These are phyloP conservation scores for Metopolophium dirhodum DNA, from an alignment of 1,140 invertebrate genomes.

Conservation along the genomic window DNA sequence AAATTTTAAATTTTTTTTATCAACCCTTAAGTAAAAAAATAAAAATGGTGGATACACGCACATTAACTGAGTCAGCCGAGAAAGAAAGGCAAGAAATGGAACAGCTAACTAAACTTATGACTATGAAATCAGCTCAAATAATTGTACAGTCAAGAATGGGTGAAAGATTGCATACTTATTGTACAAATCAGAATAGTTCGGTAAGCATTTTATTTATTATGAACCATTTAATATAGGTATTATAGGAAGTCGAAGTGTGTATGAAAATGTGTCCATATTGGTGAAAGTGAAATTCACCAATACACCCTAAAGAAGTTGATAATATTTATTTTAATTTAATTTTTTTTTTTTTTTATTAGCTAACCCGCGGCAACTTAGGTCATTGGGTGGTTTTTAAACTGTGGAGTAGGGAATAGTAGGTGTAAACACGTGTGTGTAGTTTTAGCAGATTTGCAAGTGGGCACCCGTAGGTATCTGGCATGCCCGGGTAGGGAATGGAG, in stretches of 20 bases:
- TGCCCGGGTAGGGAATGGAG: too few species aligned
- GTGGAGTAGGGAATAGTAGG: too few species aligned
- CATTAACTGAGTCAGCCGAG: conserved; percentile 43
- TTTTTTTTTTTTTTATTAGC: too few species aligned
- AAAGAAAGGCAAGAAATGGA: conserved; percentile 56
- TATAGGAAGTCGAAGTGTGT: too few species aligned
- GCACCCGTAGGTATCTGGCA: too few species aligned
- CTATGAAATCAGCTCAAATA: conserved; percentile 55
- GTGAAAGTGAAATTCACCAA: background rate
- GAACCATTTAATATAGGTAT: background rate
- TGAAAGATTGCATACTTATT: conserved; percentile 44
- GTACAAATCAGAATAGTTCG: conserved; percentile 40
- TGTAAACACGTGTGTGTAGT: too few species aligned
- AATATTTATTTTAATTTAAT: background rate
- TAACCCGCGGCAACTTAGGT: too few species aligned
- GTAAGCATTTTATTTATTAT: conserved; percentile 22
- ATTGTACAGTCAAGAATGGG: conserved; percentile 57
- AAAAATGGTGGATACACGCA: conserved; percentile 47
- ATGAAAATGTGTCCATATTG: background rate
- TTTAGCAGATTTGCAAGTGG: too few species aligned
- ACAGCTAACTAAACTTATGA: conserved; percentile 50
- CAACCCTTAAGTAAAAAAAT: background rate
- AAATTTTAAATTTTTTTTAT: background rate
- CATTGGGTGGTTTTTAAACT: too few species aligned
- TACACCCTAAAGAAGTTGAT: background rate